Evolutionary conservation across 1,140 invertebrate genomes (phyloP), one percentile per base, ranked within the genome.

Genomic region (Heliconius melpomene): DNA sequence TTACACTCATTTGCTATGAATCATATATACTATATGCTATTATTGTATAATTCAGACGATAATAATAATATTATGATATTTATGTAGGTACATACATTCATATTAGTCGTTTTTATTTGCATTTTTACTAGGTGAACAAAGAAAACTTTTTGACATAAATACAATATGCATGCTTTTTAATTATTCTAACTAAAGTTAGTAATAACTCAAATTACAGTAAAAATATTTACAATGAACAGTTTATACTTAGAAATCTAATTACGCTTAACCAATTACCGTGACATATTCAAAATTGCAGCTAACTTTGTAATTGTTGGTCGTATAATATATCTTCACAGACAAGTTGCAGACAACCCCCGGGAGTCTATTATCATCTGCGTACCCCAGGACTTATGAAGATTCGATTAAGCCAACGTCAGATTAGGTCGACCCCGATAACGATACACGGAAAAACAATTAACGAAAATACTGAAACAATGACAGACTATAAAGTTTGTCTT

Each of bases 401-500:
- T 92, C 86, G 91, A 93, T 94, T 91, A 92, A 89, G 85, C 82
- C 80, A 79, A 75, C 26, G 80, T 79, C 80, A 87, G 90, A 93
- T 93, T 89, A 93, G 87, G 81, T 78, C 76, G 78, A 88, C 87
- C 87, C 90, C 82, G 87, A 87, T 89, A 85, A 87, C 82, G 87
- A 88, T 89, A 93, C 92, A 94, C 88, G 91, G 92, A 94, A 94
- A 94, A 94, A 94, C 92, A 94, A 94, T 94, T 93, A 93, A 85
- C 84, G 86, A 89, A 89, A 90, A 91, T 91, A 89, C 85, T 91
- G 83, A 89, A 89, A 92, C 91, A 91, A 93, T 91, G 90, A 91
- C 87, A 85, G 83, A 86, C 85, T 90, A 87, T 93, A 92, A 92
- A 93, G 87, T 92, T 90, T 77, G 87, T 88, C 90, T 93, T 92